Percentiles rank a stretch among this genome's conserved stretches.
phyloP scores from a whole-genome alignment of 2,888 invertebrate species.

The Romanomermis culicivorax region DNA sequence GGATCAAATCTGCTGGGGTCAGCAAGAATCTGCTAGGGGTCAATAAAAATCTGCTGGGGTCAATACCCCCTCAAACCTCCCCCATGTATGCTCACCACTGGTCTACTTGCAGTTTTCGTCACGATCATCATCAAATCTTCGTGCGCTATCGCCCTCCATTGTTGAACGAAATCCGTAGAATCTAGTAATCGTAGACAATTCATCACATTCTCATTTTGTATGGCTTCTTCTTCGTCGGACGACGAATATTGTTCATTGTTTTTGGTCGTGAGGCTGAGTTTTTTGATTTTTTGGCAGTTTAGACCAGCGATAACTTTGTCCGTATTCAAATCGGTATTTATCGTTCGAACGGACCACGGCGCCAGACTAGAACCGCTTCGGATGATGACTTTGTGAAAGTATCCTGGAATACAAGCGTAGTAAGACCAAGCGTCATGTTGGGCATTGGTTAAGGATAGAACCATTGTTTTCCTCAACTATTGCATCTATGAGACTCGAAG shows the following conservation, averaged over 20 bases:
- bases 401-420: slow-evolving; percentile 15
- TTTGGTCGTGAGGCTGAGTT: no score
- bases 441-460: no score
- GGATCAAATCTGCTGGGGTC: no score
- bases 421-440: no score
- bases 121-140: not conserved
- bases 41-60: no score
- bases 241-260: no score
- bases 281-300: slow-evolving; percentile 10
- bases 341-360: slow-evolving; percentile 13
- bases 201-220: no score
- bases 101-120: not conserved
- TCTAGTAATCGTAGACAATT: not conserved
- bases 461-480: no score
- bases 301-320: slow-evolving; percentile 1
- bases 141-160: slow-evolving; percentile 3
- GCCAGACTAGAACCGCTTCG: slow-evolving; percentile 12
- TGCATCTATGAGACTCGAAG: no score
- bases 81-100: not conserved
- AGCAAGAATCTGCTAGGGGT: no score
- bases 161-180: not conserved
- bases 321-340: slow-evolving; percentile 13
- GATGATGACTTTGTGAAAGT: slow-evolving; percentile 10
- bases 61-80: no score
- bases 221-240: no score